Evolutionary conservation across 2,113 vertebrate species (phyloP).

Genomic region (Corvus hawaiiensis): DNA sequence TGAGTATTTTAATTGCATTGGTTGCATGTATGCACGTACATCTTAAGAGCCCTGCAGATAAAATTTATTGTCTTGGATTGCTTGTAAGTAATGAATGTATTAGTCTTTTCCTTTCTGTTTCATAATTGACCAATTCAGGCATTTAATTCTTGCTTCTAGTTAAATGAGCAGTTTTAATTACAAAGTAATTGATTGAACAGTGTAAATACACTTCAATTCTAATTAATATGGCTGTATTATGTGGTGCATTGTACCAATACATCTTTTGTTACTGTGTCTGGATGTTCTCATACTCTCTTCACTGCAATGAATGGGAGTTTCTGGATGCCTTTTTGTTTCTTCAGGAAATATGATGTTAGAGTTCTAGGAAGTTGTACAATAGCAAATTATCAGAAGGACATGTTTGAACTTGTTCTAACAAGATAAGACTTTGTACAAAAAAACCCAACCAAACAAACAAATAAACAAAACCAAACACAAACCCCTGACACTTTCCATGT

Average conservation of each 20-base stretch:
- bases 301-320: background rate
- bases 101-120: background rate
- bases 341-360: background rate
- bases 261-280: background rate
- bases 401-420: background rate
- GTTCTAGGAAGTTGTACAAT: background rate
- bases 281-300: background rate
- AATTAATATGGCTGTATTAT: background rate
- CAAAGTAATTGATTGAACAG: background rate
- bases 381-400: background rate
- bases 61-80: background rate
- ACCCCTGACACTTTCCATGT: background rate
- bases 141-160: background rate
- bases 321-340: background rate
- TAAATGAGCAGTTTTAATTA: background rate
- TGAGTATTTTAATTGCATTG: background rate
- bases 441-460: background rate
- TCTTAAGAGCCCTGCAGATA: background rate
- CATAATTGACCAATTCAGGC: background rate
- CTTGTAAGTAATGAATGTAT: background rate
- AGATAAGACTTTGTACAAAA: background rate
- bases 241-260: background rate
- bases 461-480: background rate
- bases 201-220: background rate
- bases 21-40: background rate